A percentile compares a stretch with the other conserved stretches of the same genome.
These are phyloP conservation scores for Sycophila texana DNA, from an alignment of 2,888 invertebrate species.

Conservation along the genomic window DNA sequence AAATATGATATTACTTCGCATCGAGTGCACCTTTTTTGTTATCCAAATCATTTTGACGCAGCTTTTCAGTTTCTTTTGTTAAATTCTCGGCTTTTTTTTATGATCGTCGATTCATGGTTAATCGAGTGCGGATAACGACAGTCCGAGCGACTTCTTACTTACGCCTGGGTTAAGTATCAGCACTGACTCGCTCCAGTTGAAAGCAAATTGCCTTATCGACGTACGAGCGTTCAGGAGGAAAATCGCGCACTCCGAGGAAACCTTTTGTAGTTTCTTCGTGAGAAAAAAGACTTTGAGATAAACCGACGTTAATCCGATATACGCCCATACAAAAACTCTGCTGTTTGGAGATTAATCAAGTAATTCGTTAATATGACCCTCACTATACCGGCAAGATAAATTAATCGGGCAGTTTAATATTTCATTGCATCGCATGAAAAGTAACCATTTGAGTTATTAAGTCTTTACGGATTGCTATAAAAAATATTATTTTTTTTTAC, in stretches of 20 bases:
- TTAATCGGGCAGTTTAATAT: neutral
- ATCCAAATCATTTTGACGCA: too few species aligned
- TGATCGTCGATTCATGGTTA: too few species aligned
- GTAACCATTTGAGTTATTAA: neutral
- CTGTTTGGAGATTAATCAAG: neutral
- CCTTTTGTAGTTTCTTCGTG: neutral
- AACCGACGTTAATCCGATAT: neutral
- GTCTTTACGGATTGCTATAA: neutral
- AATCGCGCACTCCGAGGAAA: neutral
- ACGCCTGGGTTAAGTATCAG: conserved; percentile 18
- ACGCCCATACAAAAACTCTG: neutral
- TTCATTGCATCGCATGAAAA: neutral
- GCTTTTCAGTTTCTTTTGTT: too few species aligned
- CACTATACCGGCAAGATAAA: neutral
- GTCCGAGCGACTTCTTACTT: neutral
- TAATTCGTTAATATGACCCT: too few species aligned
- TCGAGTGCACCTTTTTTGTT: too few species aligned
- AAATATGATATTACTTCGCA: too few species aligned
- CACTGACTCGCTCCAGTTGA: conserved; percentile 9
- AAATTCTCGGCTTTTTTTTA: too few species aligned
- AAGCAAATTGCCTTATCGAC: conserved; percentile 43
- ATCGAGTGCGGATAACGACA: neutral
- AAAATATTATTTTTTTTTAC: neutral
- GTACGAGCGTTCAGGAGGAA: neutral
- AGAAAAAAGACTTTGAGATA: neutral